These are phyloP conservation scores for Neuroterus valhalla DNA, from an alignment of 1,140 invertebrate genomes.

Conservation along the genomic window DNA sequence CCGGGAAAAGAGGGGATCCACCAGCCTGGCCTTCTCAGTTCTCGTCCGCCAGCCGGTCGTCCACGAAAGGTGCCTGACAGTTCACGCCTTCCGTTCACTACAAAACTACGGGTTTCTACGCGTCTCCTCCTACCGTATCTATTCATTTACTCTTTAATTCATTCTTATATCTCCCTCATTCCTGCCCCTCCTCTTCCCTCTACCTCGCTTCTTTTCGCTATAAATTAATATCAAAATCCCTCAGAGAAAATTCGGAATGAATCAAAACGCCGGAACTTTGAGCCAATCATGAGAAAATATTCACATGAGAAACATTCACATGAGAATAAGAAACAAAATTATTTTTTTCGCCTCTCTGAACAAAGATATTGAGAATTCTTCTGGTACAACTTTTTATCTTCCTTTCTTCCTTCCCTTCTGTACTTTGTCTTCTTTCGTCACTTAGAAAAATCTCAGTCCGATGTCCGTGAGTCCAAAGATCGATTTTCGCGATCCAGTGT, in stretches of 20 bases:
- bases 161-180: background rate
- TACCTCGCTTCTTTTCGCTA: background rate
- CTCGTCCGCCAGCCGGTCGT: conserved; percentile 70
- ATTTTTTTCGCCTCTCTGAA: background rate
- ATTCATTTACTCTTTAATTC: conserved; percentile 16
- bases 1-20: conserved; percentile 48
- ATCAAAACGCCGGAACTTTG: too few relatives aligned
- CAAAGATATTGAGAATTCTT: background rate
- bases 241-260: too few relatives aligned
- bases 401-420: background rate
- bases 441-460: conserved; percentile 14
- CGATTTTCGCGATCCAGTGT: conserved; percentile 28
- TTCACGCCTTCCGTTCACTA: conserved; percentile 55
- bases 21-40: conserved; percentile 71
- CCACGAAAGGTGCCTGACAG: conserved; percentile 60
- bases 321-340: background rate
- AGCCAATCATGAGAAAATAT: too few relatives aligned
- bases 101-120: background rate
- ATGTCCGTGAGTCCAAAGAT: conserved; percentile 13
- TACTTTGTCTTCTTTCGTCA: conserved; percentile 30
- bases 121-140: background rate
- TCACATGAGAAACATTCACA: too few relatives aligned
- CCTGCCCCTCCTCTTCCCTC: background rate
- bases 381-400: background rate
- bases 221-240: too few relatives aligned